A percentile compares a stretch with the other conserved stretches of the same genome.
Evolutionary conservation across 1,140 invertebrate species (phyloP).

Genomic region (Drosophila willistoni): DNA sequence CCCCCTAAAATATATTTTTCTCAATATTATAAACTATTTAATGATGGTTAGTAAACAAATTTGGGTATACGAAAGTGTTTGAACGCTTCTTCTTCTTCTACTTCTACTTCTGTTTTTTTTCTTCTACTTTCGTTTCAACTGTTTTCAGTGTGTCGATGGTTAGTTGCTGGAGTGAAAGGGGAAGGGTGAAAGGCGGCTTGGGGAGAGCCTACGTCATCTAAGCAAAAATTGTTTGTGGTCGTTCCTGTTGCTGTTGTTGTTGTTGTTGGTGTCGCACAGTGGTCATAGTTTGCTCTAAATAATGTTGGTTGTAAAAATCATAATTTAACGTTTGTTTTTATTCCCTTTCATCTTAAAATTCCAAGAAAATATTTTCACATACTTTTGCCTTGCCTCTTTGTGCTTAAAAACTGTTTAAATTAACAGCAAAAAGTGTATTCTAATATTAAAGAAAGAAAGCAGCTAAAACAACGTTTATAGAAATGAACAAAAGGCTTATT

Average conservation of each 20-base stretch:
- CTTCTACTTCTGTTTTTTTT: no score
- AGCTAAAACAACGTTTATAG: no score
- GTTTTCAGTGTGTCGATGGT: not conserved
- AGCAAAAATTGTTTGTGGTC: constrained; percentile 9
- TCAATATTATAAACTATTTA: not conserved
- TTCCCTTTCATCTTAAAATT: no score
- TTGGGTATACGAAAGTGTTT: not conserved
- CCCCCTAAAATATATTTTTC: not conserved
- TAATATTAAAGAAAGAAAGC: no score
- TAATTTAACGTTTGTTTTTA: no score
- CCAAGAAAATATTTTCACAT: no score
- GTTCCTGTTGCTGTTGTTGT: not conserved
- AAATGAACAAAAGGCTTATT: no score
- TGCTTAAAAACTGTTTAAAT: no score
- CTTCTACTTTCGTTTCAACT: not conserved
- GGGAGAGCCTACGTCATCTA: constrained; percentile 7
- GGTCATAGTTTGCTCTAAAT: not conserved
- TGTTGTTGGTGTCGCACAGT: not conserved
- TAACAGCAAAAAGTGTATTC: no score
- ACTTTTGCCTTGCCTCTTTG: no score
- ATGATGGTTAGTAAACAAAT: not conserved
- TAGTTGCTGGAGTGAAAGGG: no score
- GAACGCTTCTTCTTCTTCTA: not conserved
- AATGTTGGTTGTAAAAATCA: no score
- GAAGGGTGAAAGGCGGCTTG: not conserved